Evolutionary conservation across 2,113 vertebrate genomes (phyloP).

Genomic region (Amphilophus citrinellus): DNA sequence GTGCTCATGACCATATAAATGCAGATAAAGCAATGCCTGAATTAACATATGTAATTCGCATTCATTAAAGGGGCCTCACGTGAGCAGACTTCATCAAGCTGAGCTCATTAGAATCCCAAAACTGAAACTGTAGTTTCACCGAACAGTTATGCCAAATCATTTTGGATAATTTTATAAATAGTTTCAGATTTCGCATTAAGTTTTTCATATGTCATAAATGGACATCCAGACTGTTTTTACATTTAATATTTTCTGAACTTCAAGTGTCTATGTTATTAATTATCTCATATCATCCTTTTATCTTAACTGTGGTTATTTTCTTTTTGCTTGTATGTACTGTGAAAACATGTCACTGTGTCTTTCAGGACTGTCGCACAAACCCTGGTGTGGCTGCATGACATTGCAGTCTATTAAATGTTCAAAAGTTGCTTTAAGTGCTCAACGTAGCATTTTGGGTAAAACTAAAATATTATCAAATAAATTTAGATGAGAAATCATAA

Average conservation of each 20-base stretch:
- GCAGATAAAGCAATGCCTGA: slow-evolving; percentile 43
- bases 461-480: background rate
- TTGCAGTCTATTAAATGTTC: background rate
- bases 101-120: slow-evolving; percentile 1
- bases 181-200: background rate
- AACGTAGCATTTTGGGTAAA: background rate
- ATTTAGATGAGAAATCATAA: background rate
- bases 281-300: background rate
- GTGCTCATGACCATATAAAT: slow-evolving; percentile 8
- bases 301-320: background rate
- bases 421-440: background rate
- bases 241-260: background rate
- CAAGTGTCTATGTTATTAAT: background rate
- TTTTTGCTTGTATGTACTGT: background rate
- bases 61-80: slow-evolving; percentile 47
- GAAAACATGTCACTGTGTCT: background rate
- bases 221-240: background rate
- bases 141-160: background rate
- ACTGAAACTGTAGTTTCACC: background rate
- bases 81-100: slow-evolving; percentile 1
- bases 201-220: background rate
- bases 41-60: slow-evolving; percentile 49
- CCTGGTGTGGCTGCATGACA: slow-evolving; percentile 3
- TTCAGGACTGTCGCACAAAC: background rate
- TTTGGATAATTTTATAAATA: background rate